Base-by-base conservation (phyloP, 2,113 vertebrate species). In the Phoenicopterus ruber region DNA sequence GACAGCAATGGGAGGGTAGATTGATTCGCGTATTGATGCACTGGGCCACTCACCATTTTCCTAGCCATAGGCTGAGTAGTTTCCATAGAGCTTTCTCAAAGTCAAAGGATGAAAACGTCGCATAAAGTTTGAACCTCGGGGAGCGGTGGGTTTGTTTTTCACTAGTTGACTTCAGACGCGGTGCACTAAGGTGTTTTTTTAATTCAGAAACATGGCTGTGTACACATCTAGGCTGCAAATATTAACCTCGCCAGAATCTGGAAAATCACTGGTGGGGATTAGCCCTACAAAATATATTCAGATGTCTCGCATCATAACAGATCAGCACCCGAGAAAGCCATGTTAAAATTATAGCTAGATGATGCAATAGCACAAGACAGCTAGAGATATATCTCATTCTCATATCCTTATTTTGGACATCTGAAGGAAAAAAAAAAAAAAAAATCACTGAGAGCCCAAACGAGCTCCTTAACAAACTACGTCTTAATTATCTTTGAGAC, bases 41-140 rank as follows among this genome's bases (percentile, higher is more conserved):
- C 71, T 74, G 93, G 95, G 93, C 91, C 65, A 46, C 55, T 94
- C 81, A 76, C 78, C 72, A 77, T 84, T 86, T 96, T 93, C 96
- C 94, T 96, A 95, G 94, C 98, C 96, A 97, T 92, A 86, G 90
- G 92, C 95, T 94, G 84, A 94, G 92, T 66, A 22, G 66, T 69
- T 98, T 95, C 92, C 81, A 82, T 26, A 83, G 67, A n/a, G 40
- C 71, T 49, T 90, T 92, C 88, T 79, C 79, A 86, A 91, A 97
- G 97, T 82, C 93, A 86, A 72, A 93, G 69, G 79, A 96, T 55
- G 46, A 82, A 96, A 93, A 88, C 5, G 47, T 55, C 59, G 86
- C 72, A 77, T 36, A 17, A 86, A 96, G 4, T 80, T 59, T 38
- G 34, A 72, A 69, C 54, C 54, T 49, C 1, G 0, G 21, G 77